Evolutionary conservation across 2,888 invertebrate species (phyloP).

Genomic region (Amblyjoppa proteus): DNA sequence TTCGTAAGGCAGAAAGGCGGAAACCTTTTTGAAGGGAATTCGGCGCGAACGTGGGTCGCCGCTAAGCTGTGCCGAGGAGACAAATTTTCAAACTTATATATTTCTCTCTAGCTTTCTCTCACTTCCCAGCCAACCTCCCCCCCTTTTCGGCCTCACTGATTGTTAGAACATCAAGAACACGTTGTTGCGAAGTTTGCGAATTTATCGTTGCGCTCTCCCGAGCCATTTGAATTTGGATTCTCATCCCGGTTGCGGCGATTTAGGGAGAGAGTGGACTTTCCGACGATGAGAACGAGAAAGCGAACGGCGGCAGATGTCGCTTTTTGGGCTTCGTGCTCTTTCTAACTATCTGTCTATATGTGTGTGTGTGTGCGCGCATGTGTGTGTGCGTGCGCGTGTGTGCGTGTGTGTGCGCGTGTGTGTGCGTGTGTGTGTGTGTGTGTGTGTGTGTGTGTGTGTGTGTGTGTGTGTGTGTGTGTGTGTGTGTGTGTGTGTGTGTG

Average conservation of each 20-base stretch:
- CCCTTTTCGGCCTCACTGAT: constrained; percentile 38
- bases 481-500: neutral
- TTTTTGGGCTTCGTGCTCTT: neutral
- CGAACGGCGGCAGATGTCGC: constrained; percentile 47
- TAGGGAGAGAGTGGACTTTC: neutral
- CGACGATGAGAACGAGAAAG: constrained; percentile 50
- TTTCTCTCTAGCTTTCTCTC: neutral
- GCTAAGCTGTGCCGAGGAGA: constrained; percentile 26
- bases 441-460: too few relatives aligned
- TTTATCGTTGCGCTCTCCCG: constrained; percentile 50
- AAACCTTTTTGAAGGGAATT: neutral
- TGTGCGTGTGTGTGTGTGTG: too few relatives aligned
- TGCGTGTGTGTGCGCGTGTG: too few relatives aligned
- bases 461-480: too few relatives aligned
- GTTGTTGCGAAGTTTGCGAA: constrained; percentile 57
- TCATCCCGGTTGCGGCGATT: constrained; percentile 19
- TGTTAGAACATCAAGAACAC: constrained; percentile 60
- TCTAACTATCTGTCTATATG: neutral
- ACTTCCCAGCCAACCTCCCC: neutral
- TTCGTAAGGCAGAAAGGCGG: constrained; percentile 4
- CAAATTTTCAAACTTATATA: constrained; percentile 29
- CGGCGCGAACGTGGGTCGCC: neutral
- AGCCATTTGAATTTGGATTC: constrained; percentile 56
- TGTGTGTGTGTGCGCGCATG: too few relatives aligned
- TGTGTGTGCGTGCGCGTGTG: too few relatives aligned